Conservation (phyloP, 2,888 invertebrate species). For the Cactoblastis cactorum region DNA sequence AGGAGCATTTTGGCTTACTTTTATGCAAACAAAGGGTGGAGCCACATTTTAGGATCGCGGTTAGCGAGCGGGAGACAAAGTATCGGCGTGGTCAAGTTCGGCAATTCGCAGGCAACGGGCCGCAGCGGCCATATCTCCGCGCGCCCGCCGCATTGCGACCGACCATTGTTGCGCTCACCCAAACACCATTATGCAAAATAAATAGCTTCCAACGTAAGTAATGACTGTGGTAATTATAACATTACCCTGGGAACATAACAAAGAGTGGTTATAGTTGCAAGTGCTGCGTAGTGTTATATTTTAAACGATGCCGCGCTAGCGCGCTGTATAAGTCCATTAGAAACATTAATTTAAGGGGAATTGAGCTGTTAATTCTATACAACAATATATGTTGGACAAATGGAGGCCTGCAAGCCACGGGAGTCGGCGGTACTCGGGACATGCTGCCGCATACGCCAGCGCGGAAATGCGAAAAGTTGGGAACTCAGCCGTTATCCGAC, state of each 20-base stretch:
- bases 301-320: too few species aligned
- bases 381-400: slow-evolving; percentile 52
- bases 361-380: slow-evolving; percentile 43
- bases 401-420: slow-evolving; percentile 33
- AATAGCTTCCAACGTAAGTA: slow-evolving; percentile 56
- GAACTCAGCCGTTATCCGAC: slow-evolving; percentile 64
- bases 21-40: slow-evolving; percentile 38
- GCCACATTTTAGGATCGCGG: slow-evolving; percentile 24
- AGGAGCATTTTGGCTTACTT: slow-evolving; percentile 22
- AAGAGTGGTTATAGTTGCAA: slow-evolving; percentile 16
- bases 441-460: slow-evolving; percentile 34
- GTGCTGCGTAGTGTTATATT: slow-evolving; percentile 14
- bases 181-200: slow-evolving; percentile 66
- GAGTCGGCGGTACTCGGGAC: slow-evolving; percentile 38
- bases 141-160: slow-evolving; percentile 44
- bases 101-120: slow-evolving; percentile 50
- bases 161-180: slow-evolving; percentile 52
- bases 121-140: slow-evolving; percentile 42
- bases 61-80: slow-evolving; percentile 43
- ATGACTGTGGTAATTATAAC: slow-evolving; percentile 51
- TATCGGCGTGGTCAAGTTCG: slow-evolving; percentile 57
- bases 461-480: slow-evolving; percentile 73
- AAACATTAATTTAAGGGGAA: too few species aligned
- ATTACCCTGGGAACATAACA: slow-evolving; percentile 41
- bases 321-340: too few species aligned